Percentiles rank a stretch among this genome's conserved stretches.
These are phyloP conservation scores for Nansenia antarctica DNA, from an alignment of 2,113 vertebrate species.

Conservation along the genomic window DNA sequence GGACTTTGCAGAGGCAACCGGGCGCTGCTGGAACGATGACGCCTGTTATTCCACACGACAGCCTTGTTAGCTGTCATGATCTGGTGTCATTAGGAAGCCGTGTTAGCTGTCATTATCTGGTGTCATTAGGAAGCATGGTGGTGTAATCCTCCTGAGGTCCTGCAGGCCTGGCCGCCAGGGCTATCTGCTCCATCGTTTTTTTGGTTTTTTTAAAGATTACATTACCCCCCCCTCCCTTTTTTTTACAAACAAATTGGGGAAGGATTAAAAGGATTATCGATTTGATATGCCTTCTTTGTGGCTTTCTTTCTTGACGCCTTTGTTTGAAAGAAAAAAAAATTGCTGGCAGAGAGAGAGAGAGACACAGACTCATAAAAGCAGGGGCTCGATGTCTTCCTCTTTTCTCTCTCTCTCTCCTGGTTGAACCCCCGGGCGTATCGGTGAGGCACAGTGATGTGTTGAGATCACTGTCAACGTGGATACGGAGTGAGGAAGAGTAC, in stretches of 20 bases:
- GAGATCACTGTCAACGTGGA: background rate
- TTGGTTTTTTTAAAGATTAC: constrained; percentile 12
- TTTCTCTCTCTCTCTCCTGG: background rate
- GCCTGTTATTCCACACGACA: constrained; percentile 60
- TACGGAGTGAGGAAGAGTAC: background rate
- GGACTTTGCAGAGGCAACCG: constrained; percentile 38
- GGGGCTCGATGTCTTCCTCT: too few relatives aligned
- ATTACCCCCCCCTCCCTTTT: constrained; percentile 46
- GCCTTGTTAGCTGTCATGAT: constrained; percentile 58
- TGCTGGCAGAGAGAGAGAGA: constrained; percentile 18
- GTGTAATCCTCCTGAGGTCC: constrained; percentile 53
- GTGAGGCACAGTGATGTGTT: constrained; percentile 31
- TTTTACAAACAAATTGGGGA: too few relatives aligned
- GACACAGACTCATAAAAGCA: constrained; percentile 22
- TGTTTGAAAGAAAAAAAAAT: constrained; percentile 54
- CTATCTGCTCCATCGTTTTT: constrained; percentile 49
- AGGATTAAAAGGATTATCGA: constrained; percentile 69
- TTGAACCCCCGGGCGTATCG: constrained; percentile 36
- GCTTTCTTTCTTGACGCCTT: constrained; percentile 39
- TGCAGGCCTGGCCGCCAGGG: constrained; percentile 35
- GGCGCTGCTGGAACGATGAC: too few relatives aligned
- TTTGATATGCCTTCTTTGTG: constrained; percentile 60
- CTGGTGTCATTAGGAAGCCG: constrained; percentile 54
- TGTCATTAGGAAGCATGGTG: constrained; percentile 60
- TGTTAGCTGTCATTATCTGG: constrained; percentile 55